Evolutionary conservation across 2,113 vertebrate genomes (phyloP).

Genomic region (Elephas maximus): DNA sequence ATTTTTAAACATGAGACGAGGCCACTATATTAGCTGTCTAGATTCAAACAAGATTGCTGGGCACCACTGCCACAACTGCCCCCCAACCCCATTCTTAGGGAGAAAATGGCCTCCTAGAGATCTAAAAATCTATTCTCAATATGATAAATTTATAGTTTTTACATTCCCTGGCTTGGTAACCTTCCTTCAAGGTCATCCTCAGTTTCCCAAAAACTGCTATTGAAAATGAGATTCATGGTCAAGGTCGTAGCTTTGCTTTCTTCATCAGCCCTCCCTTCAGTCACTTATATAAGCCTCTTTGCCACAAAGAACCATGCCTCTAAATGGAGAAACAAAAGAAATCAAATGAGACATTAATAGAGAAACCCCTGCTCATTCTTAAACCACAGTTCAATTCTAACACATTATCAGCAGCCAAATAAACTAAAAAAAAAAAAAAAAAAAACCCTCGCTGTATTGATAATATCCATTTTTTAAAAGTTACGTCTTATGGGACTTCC

Average conservation of each 20-base stretch:
- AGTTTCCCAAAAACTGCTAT: background rate
- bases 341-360: conserved; percentile 39
- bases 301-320: background rate
- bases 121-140: background rate
- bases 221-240: background rate
- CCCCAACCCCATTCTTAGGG: background rate
- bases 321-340: background rate
- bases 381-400: background rate
- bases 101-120: background rate
- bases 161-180: background rate
- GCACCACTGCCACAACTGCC: rapidly evolving
- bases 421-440: background rate
- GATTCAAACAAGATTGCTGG: background rate
- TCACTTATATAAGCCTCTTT: background rate
- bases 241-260: too few relatives aligned
- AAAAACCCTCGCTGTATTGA: background rate
- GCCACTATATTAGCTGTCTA: background rate
- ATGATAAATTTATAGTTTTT: background rate
- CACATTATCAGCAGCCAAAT: background rate
- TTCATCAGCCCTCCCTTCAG: background rate
- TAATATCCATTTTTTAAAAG: background rate
- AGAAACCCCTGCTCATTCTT: background rate
- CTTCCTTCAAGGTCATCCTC: background rate
- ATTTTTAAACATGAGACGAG: background rate
- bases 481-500: background rate